phyloP scores from a whole-genome alignment of 1,140 invertebrate genomes.

The Pseudobourletiella spinata region DNA sequence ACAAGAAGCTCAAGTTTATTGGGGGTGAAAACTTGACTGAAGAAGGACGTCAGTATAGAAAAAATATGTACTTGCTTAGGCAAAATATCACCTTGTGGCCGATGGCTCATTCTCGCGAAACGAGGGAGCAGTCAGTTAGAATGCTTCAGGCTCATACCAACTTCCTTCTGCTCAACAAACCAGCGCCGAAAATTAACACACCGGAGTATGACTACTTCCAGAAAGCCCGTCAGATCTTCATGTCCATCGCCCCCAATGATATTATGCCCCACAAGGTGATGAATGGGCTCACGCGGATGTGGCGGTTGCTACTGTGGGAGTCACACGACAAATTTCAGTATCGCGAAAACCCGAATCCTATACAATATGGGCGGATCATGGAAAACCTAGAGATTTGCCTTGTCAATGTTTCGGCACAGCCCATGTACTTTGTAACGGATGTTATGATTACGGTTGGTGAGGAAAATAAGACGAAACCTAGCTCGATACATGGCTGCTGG shows the following conservation, averaged over 20 bases:
- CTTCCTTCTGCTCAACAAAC: background rate
- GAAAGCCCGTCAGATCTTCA: background rate
- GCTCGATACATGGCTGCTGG: too few relatives aligned
- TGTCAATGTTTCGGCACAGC: background rate
- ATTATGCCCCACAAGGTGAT: background rate
- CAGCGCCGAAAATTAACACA: background rate
- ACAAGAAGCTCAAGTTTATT: background rate
- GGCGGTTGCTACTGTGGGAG: background rate
- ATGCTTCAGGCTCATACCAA: constrained; percentile 10
- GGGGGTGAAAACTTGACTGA: background rate
- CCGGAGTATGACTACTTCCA: constrained; percentile 10
- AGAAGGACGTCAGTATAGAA: background rate
- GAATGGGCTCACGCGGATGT: background rate
- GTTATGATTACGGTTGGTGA: too few relatives aligned
- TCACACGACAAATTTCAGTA: background rate
- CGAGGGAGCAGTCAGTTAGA: constrained; percentile 11
- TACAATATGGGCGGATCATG: background rate
- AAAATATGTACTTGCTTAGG: background rate
- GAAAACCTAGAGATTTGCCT: background rate
- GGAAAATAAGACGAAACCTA: too few relatives aligned
- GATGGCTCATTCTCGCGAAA: background rate
- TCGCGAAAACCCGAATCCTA: background rate
- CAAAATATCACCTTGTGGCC: background rate
- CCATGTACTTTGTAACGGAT: too few relatives aligned
- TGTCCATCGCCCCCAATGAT: background rate